Evolutionary conservation across 2,888 invertebrate species (phyloP).

Genomic region (Cremastinae sp.): DNA sequence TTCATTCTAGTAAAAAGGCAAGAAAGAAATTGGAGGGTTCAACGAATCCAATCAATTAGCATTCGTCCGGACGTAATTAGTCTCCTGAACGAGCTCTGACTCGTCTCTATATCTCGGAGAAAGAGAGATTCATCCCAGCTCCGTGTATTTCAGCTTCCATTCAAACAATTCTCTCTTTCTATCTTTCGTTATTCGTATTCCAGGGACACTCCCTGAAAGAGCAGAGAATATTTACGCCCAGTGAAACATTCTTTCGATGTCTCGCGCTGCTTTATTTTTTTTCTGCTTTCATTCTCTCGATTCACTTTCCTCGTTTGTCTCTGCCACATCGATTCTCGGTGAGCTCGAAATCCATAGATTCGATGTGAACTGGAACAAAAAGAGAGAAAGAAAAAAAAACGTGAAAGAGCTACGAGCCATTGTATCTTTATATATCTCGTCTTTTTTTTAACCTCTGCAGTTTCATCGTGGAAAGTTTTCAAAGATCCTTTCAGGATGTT

Average conservation of each 20-base stretch:
- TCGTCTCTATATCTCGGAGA: neutral
- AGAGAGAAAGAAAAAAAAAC: slow-evolving; percentile 1
- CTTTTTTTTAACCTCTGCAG: too few relatives aligned
- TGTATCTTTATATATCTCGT: neutral
- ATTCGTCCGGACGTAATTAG: slow-evolving; percentile 51
- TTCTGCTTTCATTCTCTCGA: neutral
- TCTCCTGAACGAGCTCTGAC: slow-evolving; percentile 31
- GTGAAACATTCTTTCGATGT: slow-evolving; percentile 32
- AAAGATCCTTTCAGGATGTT: too few relatives aligned
- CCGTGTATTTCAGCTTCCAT: slow-evolving; percentile 2
- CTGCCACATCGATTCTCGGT: neutral
- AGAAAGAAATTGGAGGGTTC: slow-evolving; percentile 40
- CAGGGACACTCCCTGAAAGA: slow-evolving; percentile 24
- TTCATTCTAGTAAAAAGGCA: too few relatives aligned
- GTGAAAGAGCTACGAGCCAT: neutral
- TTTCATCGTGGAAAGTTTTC: too few relatives aligned
- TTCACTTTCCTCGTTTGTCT: too few relatives aligned
- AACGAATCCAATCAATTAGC: slow-evolving; percentile 60
- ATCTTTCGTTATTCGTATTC: neutral
- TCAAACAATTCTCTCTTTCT: slow-evolving; percentile 1
- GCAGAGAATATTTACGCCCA: slow-evolving; percentile 33
- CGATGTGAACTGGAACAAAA: neutral
- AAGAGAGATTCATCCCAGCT: neutral
- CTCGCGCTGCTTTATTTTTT: slow-evolving; percentile 1
- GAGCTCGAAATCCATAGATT: neutral